Percentiles rank a stretch among this genome's conserved stretches.
Evolutionary conservation across 2,113 vertebrate species (phyloP).

Genomic region (Corythornis madagascariensis): DNA sequence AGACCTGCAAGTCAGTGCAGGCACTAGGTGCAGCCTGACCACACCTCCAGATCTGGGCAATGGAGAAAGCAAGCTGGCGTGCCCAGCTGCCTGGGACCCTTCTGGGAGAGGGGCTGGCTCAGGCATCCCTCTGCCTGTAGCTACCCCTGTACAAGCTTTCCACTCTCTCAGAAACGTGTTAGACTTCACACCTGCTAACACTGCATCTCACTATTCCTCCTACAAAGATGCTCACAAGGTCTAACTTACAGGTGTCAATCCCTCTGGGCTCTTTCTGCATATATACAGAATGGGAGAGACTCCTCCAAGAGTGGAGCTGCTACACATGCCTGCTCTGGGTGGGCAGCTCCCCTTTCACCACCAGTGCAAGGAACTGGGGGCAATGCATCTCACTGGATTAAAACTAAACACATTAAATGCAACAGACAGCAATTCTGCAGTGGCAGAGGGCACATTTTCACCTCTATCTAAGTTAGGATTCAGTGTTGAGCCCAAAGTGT

Average conservation of each 20-base stretch:
- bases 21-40: neutral
- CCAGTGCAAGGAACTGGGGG: neutral
- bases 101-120: neutral
- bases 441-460: neutral
- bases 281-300: neutral
- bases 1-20: neutral
- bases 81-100: neutral
- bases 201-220: neutral
- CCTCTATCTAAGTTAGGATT: neutral
- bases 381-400: neutral
- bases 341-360: fast-evolving
- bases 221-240: neutral
- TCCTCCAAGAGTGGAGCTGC: neutral
- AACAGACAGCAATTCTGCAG: neutral
- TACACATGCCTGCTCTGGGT: neutral
- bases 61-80: fast-evolving
- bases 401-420: neutral
- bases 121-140: neutral
- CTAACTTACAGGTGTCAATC: neutral
- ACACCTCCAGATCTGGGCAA: neutral
- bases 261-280: neutral
- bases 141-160: fast-evolving
- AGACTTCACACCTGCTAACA: neutral
- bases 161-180: neutral
- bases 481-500: neutral